phyloP scores from a whole-genome alignment of 2,113 vertebrate genomes.

The Ammospiza caudacuta region DNA sequence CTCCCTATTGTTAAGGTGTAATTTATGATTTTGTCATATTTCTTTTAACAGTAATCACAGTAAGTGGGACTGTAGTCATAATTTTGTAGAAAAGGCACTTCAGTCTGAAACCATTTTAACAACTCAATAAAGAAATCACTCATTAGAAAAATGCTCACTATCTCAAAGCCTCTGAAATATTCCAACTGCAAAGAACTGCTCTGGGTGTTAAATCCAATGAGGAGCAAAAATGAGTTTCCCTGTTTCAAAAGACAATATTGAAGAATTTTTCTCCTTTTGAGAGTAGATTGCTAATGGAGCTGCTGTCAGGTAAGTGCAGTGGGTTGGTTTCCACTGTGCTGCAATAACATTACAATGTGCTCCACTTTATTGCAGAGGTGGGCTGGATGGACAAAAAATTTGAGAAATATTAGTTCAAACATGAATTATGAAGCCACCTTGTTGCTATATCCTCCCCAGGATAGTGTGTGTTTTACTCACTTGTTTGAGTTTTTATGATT shows the following conservation, averaged over 20 bases:
- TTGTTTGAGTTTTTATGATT: background rate
- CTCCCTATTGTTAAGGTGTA: background rate
- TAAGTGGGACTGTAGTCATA: background rate
- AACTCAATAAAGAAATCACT: background rate
- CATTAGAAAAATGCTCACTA: background rate
- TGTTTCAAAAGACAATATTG: background rate
- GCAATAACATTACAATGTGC: rapidly evolving
- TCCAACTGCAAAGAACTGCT: background rate
- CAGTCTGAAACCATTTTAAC: background rate
- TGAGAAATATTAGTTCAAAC: background rate
- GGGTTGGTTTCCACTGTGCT: background rate
- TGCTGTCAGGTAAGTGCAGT: background rate
- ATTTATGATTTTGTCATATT: background rate
- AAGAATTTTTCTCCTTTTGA: background rate
- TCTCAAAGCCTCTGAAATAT: background rate
- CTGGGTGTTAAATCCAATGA: background rate
- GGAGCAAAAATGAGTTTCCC: background rate
- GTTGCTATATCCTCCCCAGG: background rate
- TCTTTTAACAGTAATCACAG: background rate
- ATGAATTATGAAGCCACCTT: background rate
- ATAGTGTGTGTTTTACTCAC: background rate
- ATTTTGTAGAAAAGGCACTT: background rate
- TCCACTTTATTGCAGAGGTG: background rate
- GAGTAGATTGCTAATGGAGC: background rate
- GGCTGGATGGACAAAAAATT: background rate